Base-by-base conservation (phyloP, 2,888 invertebrate genomes). In the Drosophila melanosoma region DNA sequence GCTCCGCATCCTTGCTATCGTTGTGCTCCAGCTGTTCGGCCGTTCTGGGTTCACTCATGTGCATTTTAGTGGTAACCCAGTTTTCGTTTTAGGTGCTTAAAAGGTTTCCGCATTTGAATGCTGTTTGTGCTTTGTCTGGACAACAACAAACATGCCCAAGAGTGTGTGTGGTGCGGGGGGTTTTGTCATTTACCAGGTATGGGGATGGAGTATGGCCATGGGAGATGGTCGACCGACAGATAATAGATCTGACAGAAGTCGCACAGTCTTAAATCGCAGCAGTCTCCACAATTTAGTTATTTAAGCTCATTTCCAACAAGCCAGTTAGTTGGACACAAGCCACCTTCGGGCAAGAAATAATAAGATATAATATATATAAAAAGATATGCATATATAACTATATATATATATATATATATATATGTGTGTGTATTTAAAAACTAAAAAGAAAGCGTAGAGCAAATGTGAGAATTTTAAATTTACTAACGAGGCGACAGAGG, bases 21-120 rank as follows among this genome's bases (percentile, higher is more conserved):
- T 42, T 60, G 51, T 36, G 62, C 60, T 59, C 56, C 66, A 76
- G 73, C 62, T 73, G 65, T 52, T 48, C 64, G 61, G 76, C 49
- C 74, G 72, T 75, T 66, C 33, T 45, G 45, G 72, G 59, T 79
- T 79, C 78, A 79, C 76, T 78, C 78, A 78, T 81, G 85, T 87
- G 87, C 85, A 84, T 83, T 84, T 85, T 79, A 83, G 85, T 79
- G 87, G 87, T 85, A 84, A 85, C 87, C 87, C 87, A 84, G 84
- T 87, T 84, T 83, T 85, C 85, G 60, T 62, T 84, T 68, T 63
- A 78, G 78, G 81, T 87, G 78, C 76, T 82, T 87, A 87, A 87
- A 87, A 82, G 87, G 87, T 83, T 87, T 80, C 77, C 76, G 62
- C 79, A 78, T 78, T 78, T 75, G 79, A 78, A 78, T 78, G 78